Percentiles rank a stretch among this genome's conserved stretches.
phyloP scores from a whole-genome alignment of 1,140 invertebrate genomes.

The Drosophila leontia region DNA sequence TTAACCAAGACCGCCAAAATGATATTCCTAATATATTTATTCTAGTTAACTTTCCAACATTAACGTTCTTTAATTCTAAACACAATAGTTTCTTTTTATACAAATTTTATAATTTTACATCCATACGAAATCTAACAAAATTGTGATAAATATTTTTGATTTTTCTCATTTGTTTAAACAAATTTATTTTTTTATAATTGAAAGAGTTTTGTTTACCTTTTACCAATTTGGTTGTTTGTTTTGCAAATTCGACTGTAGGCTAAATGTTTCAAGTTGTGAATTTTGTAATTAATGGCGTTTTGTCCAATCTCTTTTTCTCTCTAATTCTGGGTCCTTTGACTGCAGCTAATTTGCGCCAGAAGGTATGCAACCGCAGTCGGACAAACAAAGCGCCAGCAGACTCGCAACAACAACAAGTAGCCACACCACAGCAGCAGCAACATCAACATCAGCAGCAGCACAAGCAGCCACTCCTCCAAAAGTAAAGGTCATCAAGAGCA shows the following conservation, averaged over 20 bases:
- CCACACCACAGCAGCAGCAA: constrained; percentile 51
- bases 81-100: neutral
- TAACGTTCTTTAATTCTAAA: neutral
- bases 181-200: neutral
- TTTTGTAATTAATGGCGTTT: constrained; percentile 46
- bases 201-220: neutral
- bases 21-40: neutral
- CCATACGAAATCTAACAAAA: neutral
- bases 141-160: neutral
- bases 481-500: constrained; percentile 85
- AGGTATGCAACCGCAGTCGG: constrained; percentile 85
- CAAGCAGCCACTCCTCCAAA: constrained; percentile 55
- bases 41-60: neutral
- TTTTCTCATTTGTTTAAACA: neutral
- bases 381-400: constrained; percentile 83
- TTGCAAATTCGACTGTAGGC: constrained; percentile 27
- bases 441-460: constrained; percentile 55
- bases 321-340: constrained; percentile 60
- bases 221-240: neutral
- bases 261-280: neutral
- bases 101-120: neutral
- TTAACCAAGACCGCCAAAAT: constrained; percentile 3
- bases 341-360: constrained; percentile 80
- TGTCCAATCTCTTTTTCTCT: constrained; percentile 43
- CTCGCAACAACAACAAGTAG: constrained; percentile 68